Percentiles rank a stretch among this genome's conserved stretches.
Evolutionary conservation across 2,113 vertebrate genomes (phyloP).

Genomic region (Pachypanchax playfairii): DNA sequence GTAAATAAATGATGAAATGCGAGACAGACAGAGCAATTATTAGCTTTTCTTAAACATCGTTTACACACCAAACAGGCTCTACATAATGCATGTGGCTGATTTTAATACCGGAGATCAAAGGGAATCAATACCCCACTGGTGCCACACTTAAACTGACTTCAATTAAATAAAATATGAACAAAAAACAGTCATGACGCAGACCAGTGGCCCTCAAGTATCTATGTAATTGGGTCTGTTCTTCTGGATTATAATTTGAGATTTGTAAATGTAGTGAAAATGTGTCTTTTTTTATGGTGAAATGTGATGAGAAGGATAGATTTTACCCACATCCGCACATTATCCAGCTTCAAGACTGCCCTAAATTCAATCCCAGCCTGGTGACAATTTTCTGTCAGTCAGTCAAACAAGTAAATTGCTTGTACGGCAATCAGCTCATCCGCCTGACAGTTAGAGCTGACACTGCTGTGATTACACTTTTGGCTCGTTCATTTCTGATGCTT

Average conservation of each 20-base stretch:
- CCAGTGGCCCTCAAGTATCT: slow-evolving; percentile 19
- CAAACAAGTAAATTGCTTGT: slow-evolving; percentile 53
- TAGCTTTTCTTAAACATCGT: slow-evolving; percentile 71
- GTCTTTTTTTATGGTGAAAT: slow-evolving; percentile 33
- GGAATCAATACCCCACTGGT: slow-evolving; percentile 45
- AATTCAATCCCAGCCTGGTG: slow-evolving; percentile 39
- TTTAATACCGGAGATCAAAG: slow-evolving; percentile 69
- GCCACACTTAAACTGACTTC: slow-evolving; percentile 53
- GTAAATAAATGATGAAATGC: slow-evolving; percentile 71
- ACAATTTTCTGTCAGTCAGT: slow-evolving; percentile 54
- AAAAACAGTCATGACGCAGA: slow-evolving; percentile 29
- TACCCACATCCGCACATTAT: slow-evolving; percentile 23
- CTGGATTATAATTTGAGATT: slow-evolving; percentile 11
- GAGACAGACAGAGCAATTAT: slow-evolving; percentile 72
- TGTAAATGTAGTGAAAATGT: slow-evolving; percentile 41
- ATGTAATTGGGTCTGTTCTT: slow-evolving; percentile 15
- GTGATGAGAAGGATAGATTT: slow-evolving; percentile 45
- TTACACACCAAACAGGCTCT: slow-evolving; percentile 65
- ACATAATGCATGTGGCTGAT: slow-evolving; percentile 65
- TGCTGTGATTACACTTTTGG: slow-evolving; percentile 41
- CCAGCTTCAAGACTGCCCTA: slow-evolving; percentile 17
- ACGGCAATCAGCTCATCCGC: slow-evolving; percentile 38
- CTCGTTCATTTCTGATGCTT: slow-evolving; percentile 31
- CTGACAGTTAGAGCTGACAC: slow-evolving; percentile 25
- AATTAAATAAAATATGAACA: slow-evolving; percentile 67